Evolutionary conservation across 2,888 invertebrate species (phyloP).

Genomic region (Parapristionchus giblindavisi): DNA sequence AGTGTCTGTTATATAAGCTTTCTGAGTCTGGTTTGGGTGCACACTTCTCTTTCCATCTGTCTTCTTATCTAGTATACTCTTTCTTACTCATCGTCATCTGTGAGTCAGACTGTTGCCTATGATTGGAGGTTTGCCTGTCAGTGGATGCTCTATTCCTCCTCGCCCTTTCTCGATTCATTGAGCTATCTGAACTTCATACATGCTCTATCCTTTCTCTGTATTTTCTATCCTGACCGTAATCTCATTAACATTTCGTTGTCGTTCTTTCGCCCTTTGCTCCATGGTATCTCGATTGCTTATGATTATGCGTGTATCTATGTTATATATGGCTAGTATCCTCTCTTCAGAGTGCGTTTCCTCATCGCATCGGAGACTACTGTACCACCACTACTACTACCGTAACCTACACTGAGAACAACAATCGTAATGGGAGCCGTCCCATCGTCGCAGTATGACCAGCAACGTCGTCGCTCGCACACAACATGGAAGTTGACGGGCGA

Average conservation of each 20-base stretch:
- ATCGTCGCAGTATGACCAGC: constrained; percentile 20
- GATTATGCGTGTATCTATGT: not conserved
- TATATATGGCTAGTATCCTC: not conserved
- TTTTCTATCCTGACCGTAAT: not conserved
- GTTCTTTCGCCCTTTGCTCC: not conserved
- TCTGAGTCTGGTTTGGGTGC: too few relatives aligned
- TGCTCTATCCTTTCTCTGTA: constrained; percentile 11
- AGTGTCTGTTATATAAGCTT: too few relatives aligned
- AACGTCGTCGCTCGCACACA: not conserved
- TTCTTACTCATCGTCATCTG: too few relatives aligned
- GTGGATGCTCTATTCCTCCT: too few relatives aligned
- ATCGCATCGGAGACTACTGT: not conserved
- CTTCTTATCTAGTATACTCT: too few relatives aligned
- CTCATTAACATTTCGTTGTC: not conserved
- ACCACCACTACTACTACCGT: constrained; percentile 8
- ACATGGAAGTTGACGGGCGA: not conserved
- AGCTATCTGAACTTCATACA: too few relatives aligned
- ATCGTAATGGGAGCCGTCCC: constrained; percentile 27
- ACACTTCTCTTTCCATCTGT: too few relatives aligned
- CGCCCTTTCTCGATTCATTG: too few relatives aligned
- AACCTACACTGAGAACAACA: not conserved
- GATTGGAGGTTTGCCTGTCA: too few relatives aligned
- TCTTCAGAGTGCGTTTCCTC: constrained; percentile 8
- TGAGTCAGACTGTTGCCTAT: too few relatives aligned
- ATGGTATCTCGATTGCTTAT: too few relatives aligned